Conservation (phyloP, 2,888 invertebrate genomes). For the Drosophila subquinaria region DNA sequence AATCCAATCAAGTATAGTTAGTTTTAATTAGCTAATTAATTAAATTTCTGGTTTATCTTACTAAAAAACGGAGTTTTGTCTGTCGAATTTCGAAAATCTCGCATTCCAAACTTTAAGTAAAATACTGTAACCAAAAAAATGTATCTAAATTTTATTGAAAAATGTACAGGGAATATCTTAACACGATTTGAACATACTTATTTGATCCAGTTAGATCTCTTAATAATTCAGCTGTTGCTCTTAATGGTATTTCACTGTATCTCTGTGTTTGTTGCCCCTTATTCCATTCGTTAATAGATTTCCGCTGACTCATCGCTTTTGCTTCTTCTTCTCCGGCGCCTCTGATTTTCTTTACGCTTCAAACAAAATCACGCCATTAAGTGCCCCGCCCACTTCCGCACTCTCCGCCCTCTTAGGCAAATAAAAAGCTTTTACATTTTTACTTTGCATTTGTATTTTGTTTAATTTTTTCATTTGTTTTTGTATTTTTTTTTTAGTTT, state of each 20-base stretch:
- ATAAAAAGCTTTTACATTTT: slow-evolving; percentile 63
- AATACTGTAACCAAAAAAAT: background rate
- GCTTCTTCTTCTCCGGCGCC: slow-evolving; percentile 33
- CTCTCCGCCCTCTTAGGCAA: slow-evolving; percentile 29
- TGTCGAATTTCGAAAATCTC: background rate
- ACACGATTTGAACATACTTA: background rate
- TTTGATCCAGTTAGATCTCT: background rate
- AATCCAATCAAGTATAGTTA: background rate
- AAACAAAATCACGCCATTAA: slow-evolving; percentile 54
- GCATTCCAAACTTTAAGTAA: background rate
- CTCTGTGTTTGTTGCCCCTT: slow-evolving; percentile 13
- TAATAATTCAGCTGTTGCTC: slow-evolving; percentile 3
- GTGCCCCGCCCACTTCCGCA: slow-evolving; percentile 9
- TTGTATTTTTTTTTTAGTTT: slow-evolving; percentile 25
- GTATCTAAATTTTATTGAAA: background rate
- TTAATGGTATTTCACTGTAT: slow-evolving; percentile 37
- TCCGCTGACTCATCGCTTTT: slow-evolving; percentile 47
- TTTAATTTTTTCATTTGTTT: slow-evolving; percentile 28
- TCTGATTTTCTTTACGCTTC: slow-evolving; percentile 44
- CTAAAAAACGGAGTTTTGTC: background rate
- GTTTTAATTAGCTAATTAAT: background rate
- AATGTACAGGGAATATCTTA: background rate
- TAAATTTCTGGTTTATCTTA: background rate
- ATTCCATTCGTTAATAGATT: slow-evolving; percentile 38
- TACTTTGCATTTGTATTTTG: slow-evolving; percentile 47